Conservation (phyloP, 2,113 vertebrate species). For the Ibidorhyncha struthersii region DNA sequence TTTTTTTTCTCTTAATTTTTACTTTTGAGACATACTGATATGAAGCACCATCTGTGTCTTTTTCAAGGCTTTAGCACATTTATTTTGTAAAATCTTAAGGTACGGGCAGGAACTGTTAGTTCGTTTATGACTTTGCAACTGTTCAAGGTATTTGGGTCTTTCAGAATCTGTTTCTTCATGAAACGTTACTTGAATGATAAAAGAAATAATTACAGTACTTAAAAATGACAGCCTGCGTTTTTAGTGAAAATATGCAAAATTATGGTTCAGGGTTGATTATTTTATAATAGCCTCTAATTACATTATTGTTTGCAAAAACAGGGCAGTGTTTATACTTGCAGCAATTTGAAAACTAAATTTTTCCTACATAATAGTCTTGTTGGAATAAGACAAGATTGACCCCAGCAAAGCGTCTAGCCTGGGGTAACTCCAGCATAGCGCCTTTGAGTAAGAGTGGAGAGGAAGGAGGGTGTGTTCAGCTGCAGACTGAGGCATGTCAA, state of each 20-base stretch:
- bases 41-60: not conserved
- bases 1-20: not conserved
- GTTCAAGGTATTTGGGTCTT: not conserved
- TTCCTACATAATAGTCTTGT: not conserved
- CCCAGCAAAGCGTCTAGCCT: not conserved
- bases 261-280: conserved; percentile 38
- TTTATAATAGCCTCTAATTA: conserved; percentile 64
- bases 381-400: not conserved
- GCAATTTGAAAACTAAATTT: not conserved
- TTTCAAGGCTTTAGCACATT: not conserved
- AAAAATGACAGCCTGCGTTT: conserved; percentile 49
- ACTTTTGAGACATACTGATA: not conserved
- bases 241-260: conserved; percentile 62
- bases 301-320: conserved; percentile 60
- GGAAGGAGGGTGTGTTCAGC: conserved; percentile 1
- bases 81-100: not conserved
- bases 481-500: conserved; percentile 19
- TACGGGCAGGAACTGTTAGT: not conserved
- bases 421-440: not conserved
- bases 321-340: conserved; percentile 49
- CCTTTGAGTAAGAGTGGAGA: not conserved
- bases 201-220: conserved; percentile 63
- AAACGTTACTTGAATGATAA: not conserved
- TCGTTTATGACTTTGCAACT: not conserved
- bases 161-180: not conserved